Evolutionary conservation across 2,888 invertebrate genomes (phyloP).

Genomic region (Drosophila parthenogenetica): DNA sequence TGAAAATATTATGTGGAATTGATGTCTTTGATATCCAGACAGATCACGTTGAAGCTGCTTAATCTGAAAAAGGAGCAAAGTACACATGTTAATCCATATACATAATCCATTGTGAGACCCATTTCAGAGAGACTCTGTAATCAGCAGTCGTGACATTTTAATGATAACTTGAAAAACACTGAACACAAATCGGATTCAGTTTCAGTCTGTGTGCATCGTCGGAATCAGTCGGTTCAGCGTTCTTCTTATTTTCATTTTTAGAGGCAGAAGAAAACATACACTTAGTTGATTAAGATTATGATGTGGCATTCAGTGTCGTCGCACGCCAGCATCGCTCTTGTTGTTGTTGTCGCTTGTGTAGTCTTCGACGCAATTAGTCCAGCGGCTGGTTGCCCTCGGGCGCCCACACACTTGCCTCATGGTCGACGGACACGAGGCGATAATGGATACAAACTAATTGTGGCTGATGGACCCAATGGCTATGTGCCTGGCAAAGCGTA

Average conservation of each 20-base stretch:
- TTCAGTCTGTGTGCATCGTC: constrained; percentile 56
- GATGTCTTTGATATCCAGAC: constrained; percentile 16
- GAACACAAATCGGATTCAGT: constrained; percentile 47
- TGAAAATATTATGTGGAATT: not conserved
- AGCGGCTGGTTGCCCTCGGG: constrained; percentile 82
- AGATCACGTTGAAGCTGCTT: constrained; percentile 9
- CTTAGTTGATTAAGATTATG: constrained; percentile 48
- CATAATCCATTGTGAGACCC: constrained; percentile 20
- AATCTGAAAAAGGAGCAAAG: constrained; percentile 47
- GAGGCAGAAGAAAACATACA: constrained; percentile 28
- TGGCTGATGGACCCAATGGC: constrained; percentile 92
- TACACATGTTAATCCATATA: constrained; percentile 32
- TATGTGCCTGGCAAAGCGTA: constrained; percentile 94
- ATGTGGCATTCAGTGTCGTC: constrained; percentile 69
- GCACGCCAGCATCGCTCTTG: constrained; percentile 63
- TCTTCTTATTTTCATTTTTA: constrained; percentile 16
- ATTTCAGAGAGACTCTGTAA: constrained; percentile 18
- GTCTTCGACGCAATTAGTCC: constrained; percentile 73
- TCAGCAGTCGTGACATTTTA: constrained; percentile 40
- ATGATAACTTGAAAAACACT: constrained; percentile 38
- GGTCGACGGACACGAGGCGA: constrained; percentile 90
- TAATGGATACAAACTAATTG: constrained; percentile 93
- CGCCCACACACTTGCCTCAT: constrained; percentile 83
- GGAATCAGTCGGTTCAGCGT: constrained; percentile 43
- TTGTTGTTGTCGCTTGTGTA: constrained; percentile 45